Evolutionary conservation across 2,888 invertebrate species (phyloP), one percentile per base, ranked within the genome.

Genomic region (Xanthostigma xanthostigma): DNA sequence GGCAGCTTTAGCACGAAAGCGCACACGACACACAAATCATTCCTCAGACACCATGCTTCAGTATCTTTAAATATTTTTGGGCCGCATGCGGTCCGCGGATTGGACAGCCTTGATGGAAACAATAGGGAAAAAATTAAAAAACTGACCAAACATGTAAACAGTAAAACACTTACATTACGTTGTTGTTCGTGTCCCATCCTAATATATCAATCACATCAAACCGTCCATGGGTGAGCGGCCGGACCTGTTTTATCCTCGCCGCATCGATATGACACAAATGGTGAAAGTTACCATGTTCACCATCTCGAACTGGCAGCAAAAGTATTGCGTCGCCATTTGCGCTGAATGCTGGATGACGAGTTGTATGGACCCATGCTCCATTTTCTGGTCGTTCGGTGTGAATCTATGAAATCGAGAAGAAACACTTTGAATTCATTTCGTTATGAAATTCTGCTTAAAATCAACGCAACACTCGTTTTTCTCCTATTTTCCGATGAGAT

Each of bases 131-230:
- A n/a, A n/a, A n/a, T n/a, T n/a, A n/a, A n/a, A n/a, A n/a, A 17
- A 17, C 17, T 17, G 11, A 47, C 13, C 14, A 12, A 33, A 36
- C n/a, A 36, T 33, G n/a, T 37, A 9, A 41, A 45, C 9, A 12
- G 41, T 14, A 44, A 42, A 45, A 17, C 35, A 72, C 79, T 74
- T 59, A 82, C 78, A 87, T 74, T 45, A 78, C 66, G 53, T 79
- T 75, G 55, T 78, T 77, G 49, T 72, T 67, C 59, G 84, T 83
- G 59, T 88, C 86, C 86, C 85, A 88, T 1, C 81, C 83, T 8
- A 84, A 65, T 27, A 88, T 73, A 59, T 78, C 74, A 1, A 81
- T 84, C 46, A 87, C 74, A 62, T 86, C 85, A 54, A 79, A 85
- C 45, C 76, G 75, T 0, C 87, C 87, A 60, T 83, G 79, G 0